phyloP scores from a whole-genome alignment of 2,888 invertebrate genomes.

The Helobdella robusta region DNA sequence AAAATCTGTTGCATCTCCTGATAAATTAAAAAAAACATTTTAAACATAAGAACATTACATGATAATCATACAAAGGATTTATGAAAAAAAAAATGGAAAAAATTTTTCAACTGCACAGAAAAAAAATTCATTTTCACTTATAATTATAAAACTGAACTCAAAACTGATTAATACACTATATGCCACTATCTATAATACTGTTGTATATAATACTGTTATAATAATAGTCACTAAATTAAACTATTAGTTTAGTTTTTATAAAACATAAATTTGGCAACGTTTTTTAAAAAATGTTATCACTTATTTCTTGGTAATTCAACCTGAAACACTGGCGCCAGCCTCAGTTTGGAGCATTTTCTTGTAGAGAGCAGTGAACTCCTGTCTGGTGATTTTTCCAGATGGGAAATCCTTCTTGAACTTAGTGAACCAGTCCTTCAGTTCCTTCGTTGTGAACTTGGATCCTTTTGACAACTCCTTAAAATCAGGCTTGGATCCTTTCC shows the following conservation, averaged over 20 bases:
- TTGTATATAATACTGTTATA: too few relatives aligned
- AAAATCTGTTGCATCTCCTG: conserved; percentile 24
- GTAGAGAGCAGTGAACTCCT: conserved; percentile 24
- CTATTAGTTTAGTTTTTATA: too few relatives aligned
- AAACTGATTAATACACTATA: too few relatives aligned
- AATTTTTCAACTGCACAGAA: too few relatives aligned
- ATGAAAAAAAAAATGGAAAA: too few relatives aligned
- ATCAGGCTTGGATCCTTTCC: conserved; percentile 22
- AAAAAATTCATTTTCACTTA: too few relatives aligned
- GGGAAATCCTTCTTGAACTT: conserved; percentile 28
- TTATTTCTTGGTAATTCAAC: conserved; percentile 10
- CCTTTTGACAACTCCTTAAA: conserved; percentile 27
- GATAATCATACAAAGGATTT: too few relatives aligned
- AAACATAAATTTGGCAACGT: too few relatives aligned
- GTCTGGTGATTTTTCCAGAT: conserved; percentile 26
- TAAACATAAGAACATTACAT: too few relatives aligned
- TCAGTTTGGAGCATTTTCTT: conserved; percentile 26
- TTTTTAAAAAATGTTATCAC: not conserved
- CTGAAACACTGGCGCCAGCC: not conserved
- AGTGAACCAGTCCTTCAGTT: conserved; percentile 23
- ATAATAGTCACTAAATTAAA: too few relatives aligned
- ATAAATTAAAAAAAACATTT: not conserved
- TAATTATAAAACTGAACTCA: too few relatives aligned
- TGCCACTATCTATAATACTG: too few relatives aligned
- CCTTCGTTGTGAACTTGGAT: conserved; percentile 26